Evolutionary conservation across 2,797 vertebrate species (phyloP).

Genomic region (Protonibea diacanthus): DNA sequence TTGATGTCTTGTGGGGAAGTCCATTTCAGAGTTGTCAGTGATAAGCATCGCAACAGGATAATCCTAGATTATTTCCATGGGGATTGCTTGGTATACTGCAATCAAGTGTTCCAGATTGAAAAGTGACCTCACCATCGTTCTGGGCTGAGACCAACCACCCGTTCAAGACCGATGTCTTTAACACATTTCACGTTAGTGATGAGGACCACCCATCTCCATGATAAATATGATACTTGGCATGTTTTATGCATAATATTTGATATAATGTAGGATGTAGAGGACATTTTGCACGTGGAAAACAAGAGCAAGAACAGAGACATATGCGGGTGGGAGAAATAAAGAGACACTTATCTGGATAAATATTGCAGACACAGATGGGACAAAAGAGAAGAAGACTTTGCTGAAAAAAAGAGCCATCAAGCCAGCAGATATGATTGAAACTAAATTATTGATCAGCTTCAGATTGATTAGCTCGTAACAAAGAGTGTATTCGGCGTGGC

Average conservation of each 20-base stretch:
- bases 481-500: conserved; percentile 41
- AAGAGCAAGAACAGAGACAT: neutral
- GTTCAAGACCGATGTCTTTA: conserved; percentile 12
- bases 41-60: conserved; percentile 74
- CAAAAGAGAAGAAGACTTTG: conserved; percentile 9
- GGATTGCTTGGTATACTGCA: conserved; percentile 77
- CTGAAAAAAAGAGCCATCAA: conserved; percentile 30
- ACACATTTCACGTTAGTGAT: conserved; percentile 20
- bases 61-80: conserved; percentile 82
- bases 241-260: conserved; percentile 13
- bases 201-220: neutral
- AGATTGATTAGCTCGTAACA: conserved; percentile 73
- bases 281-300: conserved; percentile 1
- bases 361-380: conserved; percentile 8
- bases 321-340: conserved; percentile 14
- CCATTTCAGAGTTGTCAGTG: conserved; percentile 73
- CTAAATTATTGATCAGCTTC: conserved; percentile 75
- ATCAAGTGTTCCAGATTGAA: conserved; percentile 77
- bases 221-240: neutral
- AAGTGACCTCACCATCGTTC: conserved; percentile 61
- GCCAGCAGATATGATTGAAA: conserved; percentile 51
- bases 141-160: conserved; percentile 25
- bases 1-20: conserved; percentile 77
- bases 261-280: neutral
- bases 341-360: conserved; percentile 3